Base-by-base conservation (phyloP, 92 coral and sea anemone species). In the Palythoa grandiflora region DNA sequence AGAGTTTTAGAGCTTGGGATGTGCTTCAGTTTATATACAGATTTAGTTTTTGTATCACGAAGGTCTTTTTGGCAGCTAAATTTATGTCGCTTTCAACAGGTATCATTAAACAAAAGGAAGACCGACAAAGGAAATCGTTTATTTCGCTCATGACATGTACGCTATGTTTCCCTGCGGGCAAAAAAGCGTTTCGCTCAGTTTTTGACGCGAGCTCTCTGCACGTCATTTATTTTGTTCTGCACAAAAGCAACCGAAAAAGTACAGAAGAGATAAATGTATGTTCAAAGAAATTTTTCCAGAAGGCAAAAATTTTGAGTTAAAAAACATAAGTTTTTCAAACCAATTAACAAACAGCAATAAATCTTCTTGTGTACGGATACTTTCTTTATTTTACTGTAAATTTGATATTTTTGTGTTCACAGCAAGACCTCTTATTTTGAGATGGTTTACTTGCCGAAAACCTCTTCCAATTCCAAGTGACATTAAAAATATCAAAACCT, bases 111-210 rank as follows among this genome's bases (percentile, higher is more conserved):
- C 75, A 65, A 68, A 81, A 81, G 2, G 86, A 66, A 15, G 21
- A 50, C 86, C 86, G 86, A 81, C 86, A 81, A 81, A 81, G 86
- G 86, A 65, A 81, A 55, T 66, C 47, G 44, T 81, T 51, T 66
- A 48, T 65, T 81, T 65, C 36, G 59, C 48, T 65, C 59, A 0
- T 66, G 75, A 81, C 75, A 81, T 71, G 7, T 40, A 1, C 7
- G 38, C 61, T 20, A 19, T 8, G 86, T 66, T 63, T 75, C 86
- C 86, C 35, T 17, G 28, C 28, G 12, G 86, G 86, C 86, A 9
- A 81, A 65, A 44, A 39, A 21, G 75, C 86, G 51, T 65, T 71
- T 81, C 59, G 48, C 48, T 48, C 44, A 11, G 39, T 5, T 80
- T 81, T 81, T 44, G 86, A 81, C 86, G 59, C 16, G 10, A 81